Percentiles rank a stretch among this genome's conserved stretches.
These are phyloP conservation scores for Andricus grossulariae DNA, from an alignment of 1,140 invertebrate species.

Conservation along the genomic window DNA sequence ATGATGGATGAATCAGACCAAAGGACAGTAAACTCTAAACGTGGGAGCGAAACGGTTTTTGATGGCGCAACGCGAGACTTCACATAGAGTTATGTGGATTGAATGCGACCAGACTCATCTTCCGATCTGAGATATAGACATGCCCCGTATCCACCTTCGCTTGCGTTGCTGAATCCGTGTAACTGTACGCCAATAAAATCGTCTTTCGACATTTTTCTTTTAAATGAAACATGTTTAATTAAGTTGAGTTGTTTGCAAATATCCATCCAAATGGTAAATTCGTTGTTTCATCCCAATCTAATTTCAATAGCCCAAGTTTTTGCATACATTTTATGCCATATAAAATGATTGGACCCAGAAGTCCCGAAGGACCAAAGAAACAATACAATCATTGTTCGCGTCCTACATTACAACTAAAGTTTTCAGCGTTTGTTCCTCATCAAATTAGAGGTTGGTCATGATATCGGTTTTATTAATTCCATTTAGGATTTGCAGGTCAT, in stretches of 20 bases:
- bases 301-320: no score
- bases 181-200: no score
- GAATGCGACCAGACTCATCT: conserved; percentile 25
- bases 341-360: neutral
- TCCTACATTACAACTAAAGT: no score
- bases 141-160: conserved; percentile 64
- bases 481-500: no score
- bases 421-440: no score
- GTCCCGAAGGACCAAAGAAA: conserved; percentile 39
- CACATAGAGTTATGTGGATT: conserved; percentile 49
- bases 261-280: no score
- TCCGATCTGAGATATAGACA: conserved; percentile 62
- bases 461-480: no score
- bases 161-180: no score
- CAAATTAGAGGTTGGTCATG: no score
- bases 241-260: no score
- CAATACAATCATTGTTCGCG: no score
- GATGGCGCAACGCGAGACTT: conserved; percentile 66
- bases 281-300: conserved; percentile 69
- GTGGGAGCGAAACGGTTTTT: conserved; percentile 58
- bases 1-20: conserved; percentile 55
- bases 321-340: conserved; percentile 64
- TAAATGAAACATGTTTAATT: conserved; percentile 40
- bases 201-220: conserved; percentile 32
- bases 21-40: conserved; percentile 50